Conservation (phyloP, 2,113 vertebrate genomes). For the Platysternon megacephalum region DNA sequence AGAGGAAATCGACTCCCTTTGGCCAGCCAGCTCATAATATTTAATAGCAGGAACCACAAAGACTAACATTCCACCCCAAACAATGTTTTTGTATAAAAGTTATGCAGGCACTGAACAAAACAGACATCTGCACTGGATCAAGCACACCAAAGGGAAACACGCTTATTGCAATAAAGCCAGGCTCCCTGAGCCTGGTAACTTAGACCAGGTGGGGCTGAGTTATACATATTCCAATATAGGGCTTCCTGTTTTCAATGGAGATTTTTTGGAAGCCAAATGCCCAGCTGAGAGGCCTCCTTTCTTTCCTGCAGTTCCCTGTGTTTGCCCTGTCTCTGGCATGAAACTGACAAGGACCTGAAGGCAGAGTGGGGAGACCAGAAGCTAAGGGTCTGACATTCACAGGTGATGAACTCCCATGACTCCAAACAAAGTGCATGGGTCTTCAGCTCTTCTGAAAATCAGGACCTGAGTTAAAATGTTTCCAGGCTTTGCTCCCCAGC, state of each 20-base stretch:
- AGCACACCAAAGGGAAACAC: background rate
- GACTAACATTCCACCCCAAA: background rate
- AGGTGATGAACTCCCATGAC: background rate
- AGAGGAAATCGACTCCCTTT: background rate
- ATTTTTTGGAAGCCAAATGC: background rate
- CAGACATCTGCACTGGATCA: background rate
- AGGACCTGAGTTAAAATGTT: background rate
- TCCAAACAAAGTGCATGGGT: background rate
- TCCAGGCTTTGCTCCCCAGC: background rate
- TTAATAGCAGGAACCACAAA: background rate
- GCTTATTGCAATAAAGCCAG: background rate
- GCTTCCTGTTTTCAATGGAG: background rate
- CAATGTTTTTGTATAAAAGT: background rate
- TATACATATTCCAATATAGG: background rate
- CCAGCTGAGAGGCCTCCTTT: background rate
- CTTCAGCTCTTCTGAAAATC: background rate
- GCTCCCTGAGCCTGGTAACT: background rate
- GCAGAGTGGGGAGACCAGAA: fast-evolving
- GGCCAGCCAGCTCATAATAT: background rate
- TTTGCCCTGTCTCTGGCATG: fast-evolving
- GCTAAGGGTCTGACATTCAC: fast-evolving
- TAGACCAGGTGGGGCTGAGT: background rate
- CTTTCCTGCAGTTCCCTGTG: background rate
- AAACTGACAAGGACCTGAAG: background rate
- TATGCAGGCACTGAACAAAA: background rate